A percentile compares a stretch with the other conserved stretches of the same genome.
Evolutionary conservation across 2,888 invertebrate species (phyloP).

Genomic region (Isotomurus palustris): DNA sequence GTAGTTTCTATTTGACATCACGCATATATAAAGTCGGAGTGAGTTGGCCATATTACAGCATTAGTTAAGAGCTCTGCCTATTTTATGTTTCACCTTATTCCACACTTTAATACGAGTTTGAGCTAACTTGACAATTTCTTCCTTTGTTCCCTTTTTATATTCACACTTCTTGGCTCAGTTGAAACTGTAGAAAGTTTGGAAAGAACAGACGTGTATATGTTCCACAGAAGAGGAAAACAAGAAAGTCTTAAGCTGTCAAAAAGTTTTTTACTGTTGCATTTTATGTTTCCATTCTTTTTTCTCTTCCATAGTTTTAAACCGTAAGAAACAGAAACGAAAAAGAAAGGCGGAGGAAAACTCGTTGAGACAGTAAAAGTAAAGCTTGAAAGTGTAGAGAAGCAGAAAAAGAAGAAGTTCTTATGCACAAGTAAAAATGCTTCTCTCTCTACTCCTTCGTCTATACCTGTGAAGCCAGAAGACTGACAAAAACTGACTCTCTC

Average conservation of each 20-base stretch:
- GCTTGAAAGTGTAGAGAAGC: background rate
- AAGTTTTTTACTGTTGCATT: constrained; percentile 6
- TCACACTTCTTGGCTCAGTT: background rate
- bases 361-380: constrained; percentile 2
- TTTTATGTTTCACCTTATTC: too few relatives aligned
- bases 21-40: too few relatives aligned
- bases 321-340: background rate
- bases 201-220: background rate
- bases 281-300: constrained; percentile 4
- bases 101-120: too few relatives aligned
- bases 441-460: background rate
- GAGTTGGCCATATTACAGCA: too few relatives aligned
- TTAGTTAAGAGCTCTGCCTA: too few relatives aligned
- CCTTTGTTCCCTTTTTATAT: constrained; percentile 5
- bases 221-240: background rate
- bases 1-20: too few relatives aligned
- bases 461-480: too few relatives aligned
- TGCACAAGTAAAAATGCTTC: too few relatives aligned
- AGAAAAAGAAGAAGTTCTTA: too few relatives aligned
- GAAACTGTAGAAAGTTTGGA: too few relatives aligned
- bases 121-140: constrained; percentile 13
- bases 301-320: background rate
- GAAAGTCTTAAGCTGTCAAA: constrained; percentile 4
- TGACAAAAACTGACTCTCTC: too few relatives aligned
- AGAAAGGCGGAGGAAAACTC: background rate